Conservation (phyloP, 1,140 invertebrate genomes). For the Thrips palmi region DNA sequence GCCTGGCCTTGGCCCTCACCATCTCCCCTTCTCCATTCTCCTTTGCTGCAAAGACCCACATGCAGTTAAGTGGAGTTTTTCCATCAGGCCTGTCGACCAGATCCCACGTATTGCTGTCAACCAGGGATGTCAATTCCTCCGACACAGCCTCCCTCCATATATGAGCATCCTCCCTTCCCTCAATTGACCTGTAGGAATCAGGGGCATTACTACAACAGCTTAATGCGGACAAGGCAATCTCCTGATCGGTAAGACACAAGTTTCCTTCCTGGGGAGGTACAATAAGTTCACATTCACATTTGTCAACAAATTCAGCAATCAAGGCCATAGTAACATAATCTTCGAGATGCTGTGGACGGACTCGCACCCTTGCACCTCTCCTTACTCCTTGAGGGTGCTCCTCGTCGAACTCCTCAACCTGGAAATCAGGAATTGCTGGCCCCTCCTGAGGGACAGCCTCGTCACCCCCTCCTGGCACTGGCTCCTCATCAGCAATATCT, state of each 20-base stretch:
- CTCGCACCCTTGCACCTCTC: too few relatives aligned
- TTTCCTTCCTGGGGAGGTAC: too few relatives aligned
- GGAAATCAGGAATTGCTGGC: too few relatives aligned
- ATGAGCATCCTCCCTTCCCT: constrained; percentile 7
- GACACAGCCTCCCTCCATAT: constrained; percentile 12
- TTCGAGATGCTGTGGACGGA: too few relatives aligned
- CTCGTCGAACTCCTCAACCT: too few relatives aligned
- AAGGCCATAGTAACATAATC: too few relatives aligned
- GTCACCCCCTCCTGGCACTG: too few relatives aligned
- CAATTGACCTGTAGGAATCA: neutral
- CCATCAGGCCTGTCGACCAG: constrained; percentile 18
- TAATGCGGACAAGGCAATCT: neutral
- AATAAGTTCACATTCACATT: neutral
- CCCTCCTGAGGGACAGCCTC: too few relatives aligned
- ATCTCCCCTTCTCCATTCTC: constrained; percentile 15
- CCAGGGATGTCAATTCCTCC: constrained; percentile 11
- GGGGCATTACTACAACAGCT: neutral
- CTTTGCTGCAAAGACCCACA: constrained; percentile 24
- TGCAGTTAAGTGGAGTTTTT: constrained; percentile 18
- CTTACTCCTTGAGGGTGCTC: too few relatives aligned
- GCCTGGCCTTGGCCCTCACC: constrained; percentile 22
- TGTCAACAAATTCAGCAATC: neutral
- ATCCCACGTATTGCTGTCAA: constrained; percentile 18
- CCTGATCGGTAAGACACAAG: too few relatives aligned
- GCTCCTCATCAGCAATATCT: too few relatives aligned